Conservation (phyloP, 2,888 invertebrate genomes). For the Diarsia dahlii region DNA sequence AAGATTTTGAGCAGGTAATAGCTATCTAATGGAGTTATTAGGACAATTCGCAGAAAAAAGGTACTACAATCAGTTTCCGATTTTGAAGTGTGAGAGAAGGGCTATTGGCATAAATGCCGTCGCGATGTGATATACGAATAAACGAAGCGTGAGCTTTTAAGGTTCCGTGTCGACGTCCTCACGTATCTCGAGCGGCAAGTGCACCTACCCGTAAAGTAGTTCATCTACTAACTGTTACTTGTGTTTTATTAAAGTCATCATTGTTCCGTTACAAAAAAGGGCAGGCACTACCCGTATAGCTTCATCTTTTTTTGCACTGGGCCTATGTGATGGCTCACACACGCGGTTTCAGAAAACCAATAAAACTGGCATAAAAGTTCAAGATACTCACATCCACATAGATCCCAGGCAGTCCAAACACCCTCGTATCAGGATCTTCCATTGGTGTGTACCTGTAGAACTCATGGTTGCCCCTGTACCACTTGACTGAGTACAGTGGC, state of each 20-base stretch:
- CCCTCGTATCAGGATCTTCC: slow-evolving; percentile 93
- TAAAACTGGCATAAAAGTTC: neutral
- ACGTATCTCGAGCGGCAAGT: too few species aligned
- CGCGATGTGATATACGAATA: too few species aligned
- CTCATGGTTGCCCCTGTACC: slow-evolving; percentile 96
- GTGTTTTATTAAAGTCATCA: too few species aligned
- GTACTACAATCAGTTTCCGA: neutral
- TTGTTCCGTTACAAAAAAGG: neutral
- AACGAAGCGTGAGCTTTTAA: too few species aligned
- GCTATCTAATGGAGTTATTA: neutral
- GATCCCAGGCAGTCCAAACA: slow-evolving; percentile 94
- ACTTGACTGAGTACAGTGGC: slow-evolving; percentile 95
- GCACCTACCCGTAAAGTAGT: too few species aligned
- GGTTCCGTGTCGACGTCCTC: too few species aligned
- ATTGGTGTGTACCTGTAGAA: slow-evolving; percentile 96
- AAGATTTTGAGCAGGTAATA: too few species aligned
- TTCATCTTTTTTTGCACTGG: neutral
- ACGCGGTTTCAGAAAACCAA: neutral
- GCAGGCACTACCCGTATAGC: neutral
- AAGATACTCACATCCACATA: slow-evolving; percentile 94
- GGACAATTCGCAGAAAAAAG: neutral
- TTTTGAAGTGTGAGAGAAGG: neutral
- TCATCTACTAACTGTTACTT: too few species aligned
- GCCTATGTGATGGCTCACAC: too few species aligned
- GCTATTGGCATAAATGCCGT: too few species aligned